Base-by-base conservation (phyloP, 2,888 invertebrate species). In the Philereme transversata region DNA sequence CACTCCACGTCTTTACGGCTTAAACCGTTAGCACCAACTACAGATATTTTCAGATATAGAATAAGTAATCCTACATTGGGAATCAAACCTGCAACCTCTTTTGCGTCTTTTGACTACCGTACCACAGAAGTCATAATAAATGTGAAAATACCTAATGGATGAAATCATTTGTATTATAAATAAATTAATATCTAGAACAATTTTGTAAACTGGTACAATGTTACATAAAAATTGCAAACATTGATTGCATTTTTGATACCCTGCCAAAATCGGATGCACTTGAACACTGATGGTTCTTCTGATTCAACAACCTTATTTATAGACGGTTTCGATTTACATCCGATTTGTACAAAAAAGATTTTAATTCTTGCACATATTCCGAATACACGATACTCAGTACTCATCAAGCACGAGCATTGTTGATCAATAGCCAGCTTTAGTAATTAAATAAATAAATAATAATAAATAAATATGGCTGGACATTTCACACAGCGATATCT, bases 241-340 rank as follows among this genome's bases (percentile, higher is more conserved):
- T 44, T 51, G 55, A 62, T 63, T 59, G 53, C 46, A 59, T 56
- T 63, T 59, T 63, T 63, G 63, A 59, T 43, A 48, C 43, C 11
- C 46, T 53, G 63, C 59, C 63, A 63, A 63, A 62, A 59, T 41
- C 49, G 51, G 52, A 35, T 60, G 55, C 51, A 51, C 60, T 60
- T 43, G 33, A 38, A 40, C 5, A 43, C 34, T 41, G 40, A 40
- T 50, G 49, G 51, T 10, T 57, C 52, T 46, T 35, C 48, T 48
- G 48, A 22, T 44, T 40, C 35, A 59, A 38, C 41, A 44, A 51
- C 34, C 36, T 48, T 62, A 58, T 51, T 58, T 51, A 53, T 54
- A 62, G 58, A 62, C 45, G 58, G 44, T 48, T 48, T 33, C 51
- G 33, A 55, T 62, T 62, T 62, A 58, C 62, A 62, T 51, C 34